Conservation (phyloP, 2,797 vertebrate species). For the Peromyscus aztecus region DNA sequence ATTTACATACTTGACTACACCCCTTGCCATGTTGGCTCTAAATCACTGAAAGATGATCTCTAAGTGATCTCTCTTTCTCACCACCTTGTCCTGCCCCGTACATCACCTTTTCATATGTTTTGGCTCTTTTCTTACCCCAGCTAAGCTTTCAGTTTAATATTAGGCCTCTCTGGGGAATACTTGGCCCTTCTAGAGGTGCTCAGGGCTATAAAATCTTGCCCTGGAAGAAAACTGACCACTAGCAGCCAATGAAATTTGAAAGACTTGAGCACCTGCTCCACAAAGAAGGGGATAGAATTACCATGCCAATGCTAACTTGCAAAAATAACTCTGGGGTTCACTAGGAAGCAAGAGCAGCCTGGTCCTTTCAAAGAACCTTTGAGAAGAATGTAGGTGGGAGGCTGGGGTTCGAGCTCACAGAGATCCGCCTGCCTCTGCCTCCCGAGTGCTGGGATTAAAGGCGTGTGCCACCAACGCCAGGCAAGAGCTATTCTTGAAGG, state of each 20-base stretch:
- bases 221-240: constrained; percentile 66
- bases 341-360: constrained; percentile 55
- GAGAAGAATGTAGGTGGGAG: constrained; percentile 54
- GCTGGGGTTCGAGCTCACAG: no score
- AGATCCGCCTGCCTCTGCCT: no score
- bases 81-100: background rate
- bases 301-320: constrained; percentile 59
- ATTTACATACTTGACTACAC: background rate
- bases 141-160: constrained; percentile 62
- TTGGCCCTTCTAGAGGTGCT: constrained; percentile 36
- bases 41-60: constrained; percentile 40
- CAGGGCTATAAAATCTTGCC: constrained; percentile 43
- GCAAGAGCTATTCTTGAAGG: constrained; percentile 45
- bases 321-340: constrained; percentile 72
- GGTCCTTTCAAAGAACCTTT: constrained; percentile 77
- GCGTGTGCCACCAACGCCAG: no score
- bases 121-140: constrained; percentile 53
- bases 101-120: background rate
- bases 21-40: background rate
- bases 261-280: constrained; percentile 69
- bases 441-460: no score
- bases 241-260: constrained; percentile 69
- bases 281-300: constrained; percentile 66
- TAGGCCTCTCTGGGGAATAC: background rate
- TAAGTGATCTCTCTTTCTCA: background rate